A percentile compares a stretch with the other conserved stretches of the same genome.
Evolutionary conservation across 2,113 vertebrate genomes (phyloP).

Genomic region (Cyanocitta stelleri): DNA sequence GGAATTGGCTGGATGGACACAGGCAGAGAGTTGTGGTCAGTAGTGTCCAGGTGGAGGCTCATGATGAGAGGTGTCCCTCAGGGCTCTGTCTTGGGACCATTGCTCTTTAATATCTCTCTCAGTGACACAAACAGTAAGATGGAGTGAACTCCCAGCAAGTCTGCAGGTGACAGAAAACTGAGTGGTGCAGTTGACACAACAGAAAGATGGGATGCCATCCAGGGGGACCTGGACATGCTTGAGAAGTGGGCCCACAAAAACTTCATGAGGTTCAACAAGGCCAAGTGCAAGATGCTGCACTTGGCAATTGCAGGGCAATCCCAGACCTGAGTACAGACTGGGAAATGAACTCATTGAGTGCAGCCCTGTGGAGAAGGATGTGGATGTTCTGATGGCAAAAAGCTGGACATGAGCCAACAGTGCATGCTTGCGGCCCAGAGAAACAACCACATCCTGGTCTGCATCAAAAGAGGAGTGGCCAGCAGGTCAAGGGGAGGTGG

Average conservation of each 20-base stretch:
- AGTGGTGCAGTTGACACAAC: not conserved
- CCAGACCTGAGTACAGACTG: not conserved
- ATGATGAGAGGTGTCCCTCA: not conserved
- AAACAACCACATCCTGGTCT: not conserved
- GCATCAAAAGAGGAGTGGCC: not conserved
- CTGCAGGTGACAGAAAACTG: not conserved
- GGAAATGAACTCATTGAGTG: not conserved
- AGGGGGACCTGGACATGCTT: not conserved
- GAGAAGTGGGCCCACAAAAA: not conserved
- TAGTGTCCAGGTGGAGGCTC: not conserved
- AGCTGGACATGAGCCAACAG: not conserved
- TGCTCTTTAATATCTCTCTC: not conserved
- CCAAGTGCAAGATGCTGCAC: not conserved
- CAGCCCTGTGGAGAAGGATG: not conserved
- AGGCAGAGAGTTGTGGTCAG: not conserved
- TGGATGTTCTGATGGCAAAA: not conserved
- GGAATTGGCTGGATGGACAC: not conserved
- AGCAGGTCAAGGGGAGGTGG: not conserved
- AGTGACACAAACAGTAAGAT: not conserved
- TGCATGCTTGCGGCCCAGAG: not conserved
- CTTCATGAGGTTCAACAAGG: not conserved
- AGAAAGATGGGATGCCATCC: not conserved
- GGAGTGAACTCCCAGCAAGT: not conserved
- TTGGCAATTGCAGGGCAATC: not conserved
- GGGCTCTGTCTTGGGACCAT: not conserved